A percentile compares a stretch with the other conserved stretches of the same genome.
These are phyloP conservation scores for Tiliacea aurago DNA, from an alignment of 2,888 invertebrate genomes.

Conservation along the genomic window DNA sequence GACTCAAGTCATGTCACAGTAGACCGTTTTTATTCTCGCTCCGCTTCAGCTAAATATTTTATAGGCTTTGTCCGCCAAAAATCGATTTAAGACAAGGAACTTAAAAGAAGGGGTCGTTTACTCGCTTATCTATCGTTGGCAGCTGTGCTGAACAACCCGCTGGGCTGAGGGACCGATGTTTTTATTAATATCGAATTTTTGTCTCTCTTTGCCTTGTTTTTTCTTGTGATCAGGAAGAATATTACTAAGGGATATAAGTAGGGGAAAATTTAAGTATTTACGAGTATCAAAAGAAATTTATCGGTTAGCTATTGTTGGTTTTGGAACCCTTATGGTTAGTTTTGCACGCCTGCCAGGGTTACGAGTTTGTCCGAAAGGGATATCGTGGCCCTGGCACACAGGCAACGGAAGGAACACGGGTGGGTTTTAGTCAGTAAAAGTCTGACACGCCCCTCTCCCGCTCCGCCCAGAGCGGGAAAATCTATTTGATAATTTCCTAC, in stretches of 20 bases:
- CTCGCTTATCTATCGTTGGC: constrained; percentile 83
- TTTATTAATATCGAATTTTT: constrained; percentile 61
- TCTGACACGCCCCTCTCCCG: too few species aligned
- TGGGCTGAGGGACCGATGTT: constrained; percentile 59
- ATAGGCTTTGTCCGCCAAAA: constrained; percentile 78
- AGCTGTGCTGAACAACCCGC: constrained; percentile 82
- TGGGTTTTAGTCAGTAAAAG: too few species aligned
- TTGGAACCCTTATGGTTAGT: too few species aligned
- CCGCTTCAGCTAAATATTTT: constrained; percentile 85
- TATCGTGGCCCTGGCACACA: too few species aligned
- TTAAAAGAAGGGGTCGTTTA: constrained; percentile 85
- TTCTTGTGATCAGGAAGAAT: constrained; percentile 36
- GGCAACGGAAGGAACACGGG: too few species aligned
- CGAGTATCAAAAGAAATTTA: not conserved
- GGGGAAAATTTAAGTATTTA: constrained; percentile 31
- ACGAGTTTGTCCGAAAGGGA: too few species aligned
- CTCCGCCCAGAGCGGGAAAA: too few species aligned
- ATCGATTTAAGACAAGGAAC: constrained; percentile 84
- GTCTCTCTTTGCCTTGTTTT: constrained; percentile 38
- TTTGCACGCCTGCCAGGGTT: too few species aligned
- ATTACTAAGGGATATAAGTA: constrained; percentile 37
- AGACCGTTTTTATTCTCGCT: too few species aligned
- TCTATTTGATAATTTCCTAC: too few species aligned
- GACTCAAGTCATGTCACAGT: too few species aligned
- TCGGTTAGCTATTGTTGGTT: not conserved